These are phyloP conservation scores for Parasteatoda tepidariorum DNA, from an alignment of 1,140 invertebrate species.

Conservation along the genomic window DNA sequence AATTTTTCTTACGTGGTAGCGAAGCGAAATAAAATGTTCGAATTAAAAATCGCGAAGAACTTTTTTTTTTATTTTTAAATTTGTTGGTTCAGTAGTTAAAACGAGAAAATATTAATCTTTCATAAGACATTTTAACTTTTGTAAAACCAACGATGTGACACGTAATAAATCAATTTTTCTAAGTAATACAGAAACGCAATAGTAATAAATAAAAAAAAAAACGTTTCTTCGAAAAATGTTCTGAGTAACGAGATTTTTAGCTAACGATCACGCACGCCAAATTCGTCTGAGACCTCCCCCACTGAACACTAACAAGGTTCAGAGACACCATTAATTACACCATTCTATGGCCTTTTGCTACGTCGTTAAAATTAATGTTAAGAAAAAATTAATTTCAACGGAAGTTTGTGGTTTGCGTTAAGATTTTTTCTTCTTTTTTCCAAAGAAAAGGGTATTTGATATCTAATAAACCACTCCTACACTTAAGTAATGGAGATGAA, in stretches of 20 bases:
- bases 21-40: too few species aligned
- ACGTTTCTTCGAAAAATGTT: neutral
- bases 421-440: too few species aligned
- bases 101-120: too few species aligned
- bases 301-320: neutral
- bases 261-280: neutral
- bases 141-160: neutral
- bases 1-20: too few species aligned
- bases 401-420: too few species aligned
- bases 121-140: neutral
- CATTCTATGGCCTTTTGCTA: neutral
- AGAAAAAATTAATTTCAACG: too few species aligned
- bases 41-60: too few species aligned
- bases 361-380: neutral
- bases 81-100: too few species aligned
- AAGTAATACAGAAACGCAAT: neutral
- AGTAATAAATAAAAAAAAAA: neutral
- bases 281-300: neutral
- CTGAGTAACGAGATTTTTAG: neutral
- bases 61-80: too few species aligned
- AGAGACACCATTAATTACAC: conserved; percentile 22
- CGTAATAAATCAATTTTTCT: neutral
- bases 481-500: neutral
- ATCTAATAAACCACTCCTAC: too few species aligned
- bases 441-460: neutral